These are phyloP conservation scores for Acanthosepion lycidas DNA, from an alignment of 2,888 invertebrate genomes.

Conservation along the genomic window DNA sequence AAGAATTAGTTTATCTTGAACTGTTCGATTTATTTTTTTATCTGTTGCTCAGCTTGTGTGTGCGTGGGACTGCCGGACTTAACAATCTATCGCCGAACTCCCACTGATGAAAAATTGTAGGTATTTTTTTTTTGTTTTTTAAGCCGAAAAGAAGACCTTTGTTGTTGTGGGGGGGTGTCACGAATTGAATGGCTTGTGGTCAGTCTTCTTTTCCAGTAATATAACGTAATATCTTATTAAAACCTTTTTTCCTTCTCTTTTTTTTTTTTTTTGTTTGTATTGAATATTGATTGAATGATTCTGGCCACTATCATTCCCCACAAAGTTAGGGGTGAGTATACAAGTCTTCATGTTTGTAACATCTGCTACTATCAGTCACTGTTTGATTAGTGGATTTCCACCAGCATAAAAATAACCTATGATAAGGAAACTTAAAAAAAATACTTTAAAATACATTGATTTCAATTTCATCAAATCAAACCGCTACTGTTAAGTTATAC, in stretches of 20 bases:
- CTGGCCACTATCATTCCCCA: no score
- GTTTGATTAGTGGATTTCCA: neutral
- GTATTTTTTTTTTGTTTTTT: neutral
- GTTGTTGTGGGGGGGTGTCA: neutral
- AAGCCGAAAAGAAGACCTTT: neutral
- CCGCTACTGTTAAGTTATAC: neutral
- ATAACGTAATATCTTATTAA: rapidly evolving
- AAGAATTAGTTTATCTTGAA: no score
- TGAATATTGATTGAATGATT: neutral
- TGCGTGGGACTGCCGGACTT: no score
- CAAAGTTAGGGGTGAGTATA: no score
- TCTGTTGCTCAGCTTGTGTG: no score
- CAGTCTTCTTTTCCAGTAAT: neutral
- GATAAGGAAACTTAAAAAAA: neutral
- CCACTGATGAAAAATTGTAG: neutral
- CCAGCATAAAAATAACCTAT: neutral
- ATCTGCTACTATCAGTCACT: neutral
- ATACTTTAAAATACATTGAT: neutral
- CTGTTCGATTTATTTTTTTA: no score
- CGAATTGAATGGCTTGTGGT: neutral
- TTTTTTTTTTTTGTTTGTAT: neutral
- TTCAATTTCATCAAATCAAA: neutral
- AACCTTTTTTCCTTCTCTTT: no score
- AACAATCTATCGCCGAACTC: neutral
- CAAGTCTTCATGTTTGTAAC: neutral